phyloP scores from a whole-genome alignment of 1,140 invertebrate genomes.

The Glossosoma conforme region DNA sequence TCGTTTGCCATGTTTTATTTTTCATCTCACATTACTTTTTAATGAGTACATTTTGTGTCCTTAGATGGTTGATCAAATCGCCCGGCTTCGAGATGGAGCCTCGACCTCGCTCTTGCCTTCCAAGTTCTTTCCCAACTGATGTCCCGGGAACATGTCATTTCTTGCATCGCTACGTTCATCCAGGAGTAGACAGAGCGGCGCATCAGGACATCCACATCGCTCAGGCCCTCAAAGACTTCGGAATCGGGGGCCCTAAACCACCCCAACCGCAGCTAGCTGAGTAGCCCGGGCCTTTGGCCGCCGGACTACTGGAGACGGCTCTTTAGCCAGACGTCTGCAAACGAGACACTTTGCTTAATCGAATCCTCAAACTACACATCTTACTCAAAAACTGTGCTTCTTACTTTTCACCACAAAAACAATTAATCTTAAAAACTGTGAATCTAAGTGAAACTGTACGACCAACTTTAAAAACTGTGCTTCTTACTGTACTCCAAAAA shows the following conservation, averaged over 20 bases:
- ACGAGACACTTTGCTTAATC: background rate
- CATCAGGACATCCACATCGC: constrained; percentile 61
- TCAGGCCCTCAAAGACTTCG: constrained; percentile 21
- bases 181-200: constrained; percentile 52
- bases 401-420: background rate
- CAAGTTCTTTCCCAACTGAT: constrained; percentile 76
- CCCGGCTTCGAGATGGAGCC: constrained; percentile 74
- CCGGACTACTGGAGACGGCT: constrained; percentile 1
- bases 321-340: background rate
- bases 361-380: background rate
- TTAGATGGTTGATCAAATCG: constrained; percentile 67
- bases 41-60: too few relatives aligned
- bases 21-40: too few relatives aligned
- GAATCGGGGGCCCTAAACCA: constrained; percentile 18
- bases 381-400: background rate
- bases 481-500: too few relatives aligned
- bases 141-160: constrained; percentile 82
- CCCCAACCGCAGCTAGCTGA: background rate
- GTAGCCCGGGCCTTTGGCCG: constrained; percentile 13
- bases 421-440: background rate
- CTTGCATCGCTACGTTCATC: constrained; percentile 73
- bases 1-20: background rate
- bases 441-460: background rate
- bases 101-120: constrained; percentile 70
- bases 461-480: too few relatives aligned